Evolutionary conservation across 1,140 invertebrate genomes (phyloP).

Genomic region (Geopemphigus sp.): DNA sequence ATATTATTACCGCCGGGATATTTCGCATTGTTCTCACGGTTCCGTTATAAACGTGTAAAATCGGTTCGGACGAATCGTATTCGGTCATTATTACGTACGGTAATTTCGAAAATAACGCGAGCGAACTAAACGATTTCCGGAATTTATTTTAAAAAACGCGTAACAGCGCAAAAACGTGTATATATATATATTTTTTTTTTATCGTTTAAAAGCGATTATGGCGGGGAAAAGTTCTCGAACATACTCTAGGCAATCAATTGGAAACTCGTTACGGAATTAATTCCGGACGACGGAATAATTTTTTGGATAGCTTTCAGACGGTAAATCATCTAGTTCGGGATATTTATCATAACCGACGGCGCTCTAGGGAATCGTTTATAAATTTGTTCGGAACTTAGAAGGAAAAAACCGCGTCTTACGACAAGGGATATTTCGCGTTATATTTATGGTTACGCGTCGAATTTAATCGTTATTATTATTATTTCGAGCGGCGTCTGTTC

Average conservation of each 20-base stretch:
- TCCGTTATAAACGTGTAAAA: not conserved
- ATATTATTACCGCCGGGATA: too few species aligned
- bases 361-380: not conserved
- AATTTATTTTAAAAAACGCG: not conserved
- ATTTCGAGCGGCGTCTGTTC: too few species aligned
- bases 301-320: not conserved
- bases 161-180: not conserved
- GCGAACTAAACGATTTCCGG: too few species aligned
- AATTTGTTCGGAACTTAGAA: too few species aligned
- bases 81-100: too few species aligned
- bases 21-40: not conserved
- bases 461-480: too few species aligned
- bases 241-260: not conserved
- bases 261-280: slow-evolving; percentile 2
- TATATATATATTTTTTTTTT: too few species aligned
- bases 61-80: too few species aligned
- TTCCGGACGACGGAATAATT: slow-evolving; percentile 7
- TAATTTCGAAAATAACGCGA: not conserved
- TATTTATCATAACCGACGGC: not conserved
- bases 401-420: too few species aligned
- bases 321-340: not conserved
- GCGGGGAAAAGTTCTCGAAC: not conserved
- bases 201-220: not conserved
- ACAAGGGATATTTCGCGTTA: too few species aligned
- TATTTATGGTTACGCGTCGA: too few species aligned